Evolutionary conservation across 2,888 invertebrate species (phyloP).

Genomic region (Coelopa pilipes): DNA sequence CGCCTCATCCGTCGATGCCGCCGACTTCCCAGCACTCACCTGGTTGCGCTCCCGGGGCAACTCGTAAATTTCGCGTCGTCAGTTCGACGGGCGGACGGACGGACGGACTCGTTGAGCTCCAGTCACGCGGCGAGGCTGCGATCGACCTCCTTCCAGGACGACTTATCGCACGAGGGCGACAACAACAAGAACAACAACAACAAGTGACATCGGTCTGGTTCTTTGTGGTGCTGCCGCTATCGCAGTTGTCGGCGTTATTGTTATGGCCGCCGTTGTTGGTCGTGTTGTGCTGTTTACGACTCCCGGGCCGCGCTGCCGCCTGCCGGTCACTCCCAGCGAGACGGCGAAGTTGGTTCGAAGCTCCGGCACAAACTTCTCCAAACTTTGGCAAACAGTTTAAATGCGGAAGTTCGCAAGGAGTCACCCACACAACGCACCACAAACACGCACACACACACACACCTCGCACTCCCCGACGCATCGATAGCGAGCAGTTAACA

Average conservation of each 20-base stretch:
- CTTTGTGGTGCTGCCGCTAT: neutral
- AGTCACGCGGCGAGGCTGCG: too few species aligned
- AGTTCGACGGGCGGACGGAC: too few species aligned
- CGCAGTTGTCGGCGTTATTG: neutral
- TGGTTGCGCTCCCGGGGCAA: too few species aligned
- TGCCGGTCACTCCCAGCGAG: neutral
- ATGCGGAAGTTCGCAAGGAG: conserved; percentile 9
- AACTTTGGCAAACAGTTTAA: conserved; percentile 26
- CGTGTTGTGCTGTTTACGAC: conserved; percentile 6
- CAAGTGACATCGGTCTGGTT: neutral
- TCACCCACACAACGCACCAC: conserved; percentile 2
- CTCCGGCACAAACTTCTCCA: conserved; percentile 10
- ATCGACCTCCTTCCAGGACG: neutral
- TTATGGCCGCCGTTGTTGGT: too few species aligned
- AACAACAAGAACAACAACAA: neutral
- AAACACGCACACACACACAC: conserved; percentile 17
- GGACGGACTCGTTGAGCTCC: too few species aligned
- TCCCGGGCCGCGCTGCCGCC: neutral
- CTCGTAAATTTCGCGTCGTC: too few species aligned
- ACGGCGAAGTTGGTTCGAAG: conserved; percentile 4
- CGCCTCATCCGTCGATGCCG: too few species aligned
- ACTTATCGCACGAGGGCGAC: neutral
- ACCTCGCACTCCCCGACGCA: neutral
- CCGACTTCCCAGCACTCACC: too few species aligned
- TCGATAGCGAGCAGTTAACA: neutral